phyloP scores from a whole-genome alignment of 53 echinoderm and acorn worm genomes.

The Echinometra lucunter region DNA sequence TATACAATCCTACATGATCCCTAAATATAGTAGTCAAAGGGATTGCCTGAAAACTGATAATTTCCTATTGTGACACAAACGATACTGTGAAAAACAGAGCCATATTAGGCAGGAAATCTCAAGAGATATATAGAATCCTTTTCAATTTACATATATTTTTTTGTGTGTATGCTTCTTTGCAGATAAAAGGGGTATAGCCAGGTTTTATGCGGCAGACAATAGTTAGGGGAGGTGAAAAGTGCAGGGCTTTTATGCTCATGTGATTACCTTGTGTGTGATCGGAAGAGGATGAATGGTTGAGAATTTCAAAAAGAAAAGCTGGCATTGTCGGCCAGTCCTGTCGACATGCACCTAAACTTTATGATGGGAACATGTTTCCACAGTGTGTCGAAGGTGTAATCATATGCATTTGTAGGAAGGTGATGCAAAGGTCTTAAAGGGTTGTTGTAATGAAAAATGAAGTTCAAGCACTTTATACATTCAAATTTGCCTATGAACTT shows the following conservation, averaged over 20 bases:
- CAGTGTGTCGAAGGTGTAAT: no score
- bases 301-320: constrained; percentile 11
- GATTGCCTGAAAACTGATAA: constrained; percentile 41
- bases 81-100: not conserved
- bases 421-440: not conserved
- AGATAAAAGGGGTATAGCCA: constrained; percentile 38
- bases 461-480: not conserved
- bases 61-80: constrained; percentile 21
- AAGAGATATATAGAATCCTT: not conserved
- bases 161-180: constrained; percentile 7
- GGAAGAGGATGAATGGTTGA: constrained; percentile 13
- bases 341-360: constrained; percentile 37
- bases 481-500: not conserved
- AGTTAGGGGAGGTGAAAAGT: constrained; percentile 42
- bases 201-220: constrained; percentile 12
- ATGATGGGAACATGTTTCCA: constrained; percentile 48
- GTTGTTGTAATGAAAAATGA: not conserved
- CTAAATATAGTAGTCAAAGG: constrained; percentile 13
- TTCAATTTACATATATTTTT: not conserved
- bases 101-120: constrained; percentile 1
- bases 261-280: constrained; percentile 27
- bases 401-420: not conserved
- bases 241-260: constrained; percentile 27
- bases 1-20: not conserved
- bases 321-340: not conserved